Percentiles rank a stretch among this genome's conserved stretches.
phyloP scores from a whole-genome alignment of 2,888 invertebrate genomes.

The Drosophila helvetica region DNA sequence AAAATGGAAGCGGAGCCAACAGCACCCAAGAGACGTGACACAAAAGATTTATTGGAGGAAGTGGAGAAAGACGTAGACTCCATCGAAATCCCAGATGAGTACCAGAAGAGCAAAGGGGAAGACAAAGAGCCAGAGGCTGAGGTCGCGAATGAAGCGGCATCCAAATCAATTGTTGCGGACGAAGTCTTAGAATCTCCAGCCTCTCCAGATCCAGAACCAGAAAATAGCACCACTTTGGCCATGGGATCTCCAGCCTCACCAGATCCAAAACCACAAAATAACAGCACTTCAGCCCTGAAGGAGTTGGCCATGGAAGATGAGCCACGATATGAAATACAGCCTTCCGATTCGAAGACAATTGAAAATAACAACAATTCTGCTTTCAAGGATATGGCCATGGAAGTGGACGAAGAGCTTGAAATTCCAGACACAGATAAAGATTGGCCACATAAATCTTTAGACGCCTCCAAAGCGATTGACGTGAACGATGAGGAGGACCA shows the following conservation, averaged over 20 bases:
- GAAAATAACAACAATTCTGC: not conserved
- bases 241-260: not conserved
- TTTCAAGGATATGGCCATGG: not conserved
- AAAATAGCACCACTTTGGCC: too few relatives aligned
- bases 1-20: not conserved
- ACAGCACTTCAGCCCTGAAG: not conserved
- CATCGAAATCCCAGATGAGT: not conserved
- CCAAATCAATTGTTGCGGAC: not conserved
- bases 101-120: not conserved
- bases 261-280: not conserved
- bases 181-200: not conserved
- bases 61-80: not conserved
- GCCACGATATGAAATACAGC: not conserved
- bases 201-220: not conserved
- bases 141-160: not conserved
- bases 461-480: not conserved
- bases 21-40: not conserved
- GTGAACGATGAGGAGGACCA: not conserved
- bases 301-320: not conserved
- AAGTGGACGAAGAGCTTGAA: not conserved
- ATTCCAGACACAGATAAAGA: not conserved
- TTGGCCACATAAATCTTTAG: too few relatives aligned
- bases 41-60: conserved; percentile 4
- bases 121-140: not conserved
- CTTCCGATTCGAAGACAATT: not conserved